Conservation (phyloP, 1,140 invertebrate genomes). For the Aphelenchoides avenae region DNA sequence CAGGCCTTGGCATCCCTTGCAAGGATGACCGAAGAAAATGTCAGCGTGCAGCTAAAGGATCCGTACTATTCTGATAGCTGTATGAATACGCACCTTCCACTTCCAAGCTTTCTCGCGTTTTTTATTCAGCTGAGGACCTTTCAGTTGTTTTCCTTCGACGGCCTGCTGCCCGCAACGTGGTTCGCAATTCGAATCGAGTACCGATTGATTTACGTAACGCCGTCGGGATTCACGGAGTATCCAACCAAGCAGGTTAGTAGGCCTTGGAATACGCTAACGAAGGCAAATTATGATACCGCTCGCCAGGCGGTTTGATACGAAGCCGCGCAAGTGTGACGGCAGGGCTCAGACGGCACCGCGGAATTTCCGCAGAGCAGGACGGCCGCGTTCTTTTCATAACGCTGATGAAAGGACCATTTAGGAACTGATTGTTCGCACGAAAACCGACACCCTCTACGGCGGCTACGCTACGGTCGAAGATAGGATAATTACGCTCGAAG, state of each 20-base stretch:
- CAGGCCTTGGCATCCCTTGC: no score
- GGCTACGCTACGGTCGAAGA: neutral
- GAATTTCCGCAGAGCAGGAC: neutral
- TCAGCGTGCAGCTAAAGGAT: no score
- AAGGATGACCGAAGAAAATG: no score
- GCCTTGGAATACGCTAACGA: neutral
- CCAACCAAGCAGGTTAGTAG: conserved; percentile 36
- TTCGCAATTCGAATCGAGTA: conserved; percentile 40
- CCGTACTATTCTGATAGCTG: no score
- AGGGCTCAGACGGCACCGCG: neutral
- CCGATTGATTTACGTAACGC: conserved; percentile 25
- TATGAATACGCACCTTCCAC: no score
- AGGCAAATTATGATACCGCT: neutral
- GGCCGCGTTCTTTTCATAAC: neutral
- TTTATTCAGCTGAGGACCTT: conserved; percentile 8
- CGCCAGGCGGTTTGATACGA: neutral
- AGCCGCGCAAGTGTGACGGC: neutral
- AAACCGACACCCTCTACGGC: neutral
- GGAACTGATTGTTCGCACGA: conserved; percentile 6
- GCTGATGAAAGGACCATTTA: neutral
- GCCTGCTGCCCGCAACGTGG: conserved; percentile 27
- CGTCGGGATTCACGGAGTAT: conserved; percentile 22
- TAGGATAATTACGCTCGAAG: neutral
- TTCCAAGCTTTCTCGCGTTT: no score
- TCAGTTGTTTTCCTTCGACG: conserved; percentile 35